These are phyloP conservation scores for Rhynchopsitta pachyrhyncha DNA, from an alignment of 2,113 vertebrate genomes.

Conservation along the genomic window DNA sequence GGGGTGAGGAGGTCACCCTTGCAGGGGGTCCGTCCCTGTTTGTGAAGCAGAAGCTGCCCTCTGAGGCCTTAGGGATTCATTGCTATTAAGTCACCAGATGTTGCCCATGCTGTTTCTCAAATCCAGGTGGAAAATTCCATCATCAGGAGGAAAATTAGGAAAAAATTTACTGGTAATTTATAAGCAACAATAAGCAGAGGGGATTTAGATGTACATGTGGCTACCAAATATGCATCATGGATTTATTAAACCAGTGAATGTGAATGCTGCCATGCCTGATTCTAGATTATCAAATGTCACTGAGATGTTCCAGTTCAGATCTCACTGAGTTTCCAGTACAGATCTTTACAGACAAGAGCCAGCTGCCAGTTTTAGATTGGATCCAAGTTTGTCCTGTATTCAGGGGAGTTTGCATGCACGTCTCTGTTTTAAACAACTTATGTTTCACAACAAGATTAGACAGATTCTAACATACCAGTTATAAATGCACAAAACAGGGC, in stretches of 20 bases:
- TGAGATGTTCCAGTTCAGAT: slow-evolving; percentile 8
- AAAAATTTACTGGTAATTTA: background rate
- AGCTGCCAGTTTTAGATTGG: background rate
- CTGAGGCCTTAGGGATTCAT: background rate
- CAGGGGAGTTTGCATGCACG: background rate
- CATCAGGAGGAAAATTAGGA: background rate
- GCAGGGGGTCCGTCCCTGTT: slow-evolving; percentile 11
- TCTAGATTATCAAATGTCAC: slow-evolving; percentile 13
- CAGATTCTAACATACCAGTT: background rate
- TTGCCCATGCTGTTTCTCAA: slow-evolving; percentile 1
- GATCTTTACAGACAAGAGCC: background rate
- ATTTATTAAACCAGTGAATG: background rate
- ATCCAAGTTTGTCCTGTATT: background rate
- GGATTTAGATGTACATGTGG: background rate
- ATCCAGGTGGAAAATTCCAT: slow-evolving; percentile 38
- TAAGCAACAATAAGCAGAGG: background rate
- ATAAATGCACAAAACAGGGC: background rate
- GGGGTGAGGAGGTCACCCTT: slow-evolving; percentile 24
- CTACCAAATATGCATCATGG: background rate
- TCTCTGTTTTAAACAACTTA: background rate
- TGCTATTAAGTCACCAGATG: slow-evolving; percentile 36
- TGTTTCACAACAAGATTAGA: background rate
- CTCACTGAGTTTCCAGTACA: background rate
- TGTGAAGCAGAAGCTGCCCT: slow-evolving; percentile 45
- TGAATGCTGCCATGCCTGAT: background rate